phyloP scores from a whole-genome alignment of 2,888 invertebrate genomes.

The Tillus elongatus region DNA sequence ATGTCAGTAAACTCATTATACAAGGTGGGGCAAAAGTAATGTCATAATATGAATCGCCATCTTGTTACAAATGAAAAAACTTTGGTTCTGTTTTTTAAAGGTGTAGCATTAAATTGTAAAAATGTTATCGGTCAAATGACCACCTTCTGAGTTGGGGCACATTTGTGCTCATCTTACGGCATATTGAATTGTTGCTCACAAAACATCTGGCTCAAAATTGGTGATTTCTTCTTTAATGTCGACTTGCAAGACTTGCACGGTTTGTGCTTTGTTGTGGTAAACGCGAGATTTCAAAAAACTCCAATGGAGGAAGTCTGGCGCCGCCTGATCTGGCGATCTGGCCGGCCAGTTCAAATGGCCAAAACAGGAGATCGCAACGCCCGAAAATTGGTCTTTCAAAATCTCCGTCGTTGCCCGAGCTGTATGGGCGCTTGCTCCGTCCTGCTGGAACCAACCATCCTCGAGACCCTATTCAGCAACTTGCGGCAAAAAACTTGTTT shows the following conservation, averaged over 20 bases:
- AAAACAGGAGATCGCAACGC: not conserved
- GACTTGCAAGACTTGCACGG: not conserved
- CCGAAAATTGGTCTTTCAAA: not conserved
- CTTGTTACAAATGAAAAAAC: constrained; percentile 1
- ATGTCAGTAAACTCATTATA: not conserved
- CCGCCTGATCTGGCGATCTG: not conserved
- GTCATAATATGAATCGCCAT: no score
- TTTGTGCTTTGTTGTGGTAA: not conserved
- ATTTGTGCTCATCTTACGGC: not conserved
- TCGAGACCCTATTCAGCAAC: not conserved
- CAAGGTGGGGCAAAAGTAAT: no score
- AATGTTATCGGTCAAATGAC: not conserved
- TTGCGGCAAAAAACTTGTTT: not conserved
- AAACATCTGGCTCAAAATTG: not conserved
- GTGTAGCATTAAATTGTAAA: not conserved
- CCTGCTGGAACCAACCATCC: constrained; percentile 2
- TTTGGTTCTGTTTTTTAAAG: not conserved
- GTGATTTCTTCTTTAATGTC: not conserved
- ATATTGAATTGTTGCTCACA: not conserved
- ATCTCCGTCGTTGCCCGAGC: constrained; percentile 1
- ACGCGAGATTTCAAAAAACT: constrained; percentile 1
- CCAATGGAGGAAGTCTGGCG: not conserved
- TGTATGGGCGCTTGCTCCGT: constrained; percentile 1
- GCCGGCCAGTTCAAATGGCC: not conserved
- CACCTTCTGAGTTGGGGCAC: not conserved